Evolutionary conservation across 2,113 vertebrate genomes (phyloP), one percentile per base, ranked within the genome.

Genomic region (Erpornis zantholeuca): DNA sequence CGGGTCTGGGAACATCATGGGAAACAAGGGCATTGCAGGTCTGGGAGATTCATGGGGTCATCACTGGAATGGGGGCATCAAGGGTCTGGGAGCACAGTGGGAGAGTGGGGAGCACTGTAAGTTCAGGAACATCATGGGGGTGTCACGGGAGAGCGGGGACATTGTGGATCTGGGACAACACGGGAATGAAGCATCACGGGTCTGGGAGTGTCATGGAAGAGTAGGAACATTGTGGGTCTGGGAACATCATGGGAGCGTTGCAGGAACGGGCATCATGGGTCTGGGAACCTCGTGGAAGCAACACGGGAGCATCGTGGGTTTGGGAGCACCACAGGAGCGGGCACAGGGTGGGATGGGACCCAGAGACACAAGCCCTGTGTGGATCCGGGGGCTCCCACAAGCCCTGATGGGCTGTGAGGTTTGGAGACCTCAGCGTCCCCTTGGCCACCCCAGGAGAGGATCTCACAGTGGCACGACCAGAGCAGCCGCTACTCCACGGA

Each of bases 391-490:
- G 9, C 52, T 72, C 49, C 83, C 53, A 1, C 28, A 20, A n/a
- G n/a, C n/a, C n/a, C 0, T 13, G n/a, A 1, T 0, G 31, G 57
- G 42, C 45, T 61, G 56, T 23, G 68, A 29, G 3, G 4, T 5
- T 29, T 12, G 3, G 40, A 65, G 36, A 27, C 17, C 61, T 56
- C 49, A 25, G 33, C 15, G 78, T 57, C 54, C 31, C 40, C 72
- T 59, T 6, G 82, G 50, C 64, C 18, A 1, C 40, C 16, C 16
- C 93, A 99, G 99, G 99, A 99, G 64, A 98, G 99, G 35, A 99
- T 99, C 97, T 97, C 98, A 4, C 96, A 99, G 85, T 99, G 99
- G 98, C 98, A 99, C 5, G 98, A 99, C 28, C 99, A 99, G 80
- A 98, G 98, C 38, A 98, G 97, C 73, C 99, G 98, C 50, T 99